Conservation (phyloP, 2,888 invertebrate species). For the Lycaena phlaeas region DNA sequence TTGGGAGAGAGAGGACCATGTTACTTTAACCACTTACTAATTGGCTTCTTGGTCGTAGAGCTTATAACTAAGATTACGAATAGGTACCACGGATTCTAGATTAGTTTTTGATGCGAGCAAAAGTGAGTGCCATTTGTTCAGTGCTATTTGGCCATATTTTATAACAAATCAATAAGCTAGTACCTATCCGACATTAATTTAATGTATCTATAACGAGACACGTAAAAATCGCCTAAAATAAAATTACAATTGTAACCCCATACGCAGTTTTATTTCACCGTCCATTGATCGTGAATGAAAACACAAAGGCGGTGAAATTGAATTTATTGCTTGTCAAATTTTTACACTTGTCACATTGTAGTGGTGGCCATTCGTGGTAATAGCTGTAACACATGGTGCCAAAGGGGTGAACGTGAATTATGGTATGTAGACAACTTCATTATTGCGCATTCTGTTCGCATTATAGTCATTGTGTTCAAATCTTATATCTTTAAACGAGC, state of each 20-base stretch:
- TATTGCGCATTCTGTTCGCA: constrained; percentile 6
- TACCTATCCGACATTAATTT: no score
- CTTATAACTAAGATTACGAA: no score
- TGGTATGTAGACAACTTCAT: constrained; percentile 14
- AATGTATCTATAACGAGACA: neutral
- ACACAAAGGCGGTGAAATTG: constrained; percentile 48
- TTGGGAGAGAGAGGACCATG: no score
- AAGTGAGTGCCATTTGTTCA: no score
- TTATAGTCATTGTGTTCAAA: constrained; percentile 1
- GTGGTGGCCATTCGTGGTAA: constrained; percentile 48
- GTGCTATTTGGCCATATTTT: no score
- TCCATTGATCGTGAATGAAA: constrained; percentile 43
- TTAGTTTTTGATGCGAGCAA: no score
- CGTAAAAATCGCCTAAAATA: neutral
- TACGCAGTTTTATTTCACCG: constrained; percentile 46
- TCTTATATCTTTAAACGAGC: no score
- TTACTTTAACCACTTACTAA: no score
- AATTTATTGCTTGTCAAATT: constrained; percentile 68
- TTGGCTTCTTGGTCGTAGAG: no score
- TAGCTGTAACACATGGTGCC: constrained; percentile 61
- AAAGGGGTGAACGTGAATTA: constrained; percentile 45
- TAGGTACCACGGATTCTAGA: no score
- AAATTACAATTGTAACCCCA: constrained; percentile 23
- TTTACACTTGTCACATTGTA: constrained; percentile 53
- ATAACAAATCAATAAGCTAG: no score